Percentiles rank a stretch among this genome's conserved stretches.
Conservation (phyloP, 2,113 vertebrate species). For the Heterocephalus glaber region DNA sequence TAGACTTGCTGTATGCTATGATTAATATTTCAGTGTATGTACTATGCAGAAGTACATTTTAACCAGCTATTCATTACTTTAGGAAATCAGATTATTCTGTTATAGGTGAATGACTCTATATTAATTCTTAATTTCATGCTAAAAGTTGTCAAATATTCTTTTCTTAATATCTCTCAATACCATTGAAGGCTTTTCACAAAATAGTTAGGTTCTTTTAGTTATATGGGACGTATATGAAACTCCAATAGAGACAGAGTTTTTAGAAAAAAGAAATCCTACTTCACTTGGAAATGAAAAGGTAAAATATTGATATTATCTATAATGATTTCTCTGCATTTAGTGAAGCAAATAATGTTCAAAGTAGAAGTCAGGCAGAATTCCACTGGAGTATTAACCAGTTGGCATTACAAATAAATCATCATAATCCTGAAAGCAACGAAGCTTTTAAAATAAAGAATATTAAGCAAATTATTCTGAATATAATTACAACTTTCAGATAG, state of each 20-base stretch:
- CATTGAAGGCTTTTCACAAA: not conserved
- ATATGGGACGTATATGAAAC: not conserved
- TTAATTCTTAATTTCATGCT: not conserved
- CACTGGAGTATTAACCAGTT: not conserved
- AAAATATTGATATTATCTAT: constrained; percentile 6
- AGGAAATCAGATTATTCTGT: not conserved
- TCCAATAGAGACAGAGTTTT: not conserved
- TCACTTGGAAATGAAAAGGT: not conserved
- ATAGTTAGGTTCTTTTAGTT: not conserved
- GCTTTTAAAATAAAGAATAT: not conserved
- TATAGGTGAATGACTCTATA: not conserved
- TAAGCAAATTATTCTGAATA: not conserved
- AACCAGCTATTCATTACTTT: not conserved
- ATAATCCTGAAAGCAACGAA: not conserved
- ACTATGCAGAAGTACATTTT: not conserved
- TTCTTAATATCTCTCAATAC: not conserved
- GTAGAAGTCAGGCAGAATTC: not conserved
- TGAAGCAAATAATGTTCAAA: not conserved
- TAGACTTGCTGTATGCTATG: not conserved
- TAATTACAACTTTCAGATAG: not conserved
- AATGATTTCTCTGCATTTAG: not conserved
- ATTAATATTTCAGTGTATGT: not conserved
- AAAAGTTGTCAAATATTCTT: not conserved
- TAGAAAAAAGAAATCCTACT: not conserved
- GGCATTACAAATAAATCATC: not conserved